Conservation (phyloP, 2,888 invertebrate genomes). For the Acholoe squamosa region DNA sequence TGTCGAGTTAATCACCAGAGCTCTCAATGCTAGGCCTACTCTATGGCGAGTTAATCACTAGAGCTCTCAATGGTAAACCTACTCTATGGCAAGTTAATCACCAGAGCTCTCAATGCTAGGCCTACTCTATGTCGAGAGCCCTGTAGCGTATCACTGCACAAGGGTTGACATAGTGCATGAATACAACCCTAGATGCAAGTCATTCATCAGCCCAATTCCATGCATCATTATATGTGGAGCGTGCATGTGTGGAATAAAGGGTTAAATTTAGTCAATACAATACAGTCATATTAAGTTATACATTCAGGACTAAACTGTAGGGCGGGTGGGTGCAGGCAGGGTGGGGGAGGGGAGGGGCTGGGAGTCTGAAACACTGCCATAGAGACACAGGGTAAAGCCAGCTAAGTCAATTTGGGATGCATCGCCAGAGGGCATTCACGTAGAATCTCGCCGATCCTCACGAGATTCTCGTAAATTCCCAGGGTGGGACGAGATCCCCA, state of each 20-base stretch:
- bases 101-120: too few species aligned
- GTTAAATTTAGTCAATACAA: neutral
- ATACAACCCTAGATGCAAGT: too few species aligned
- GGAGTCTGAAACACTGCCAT: neutral
- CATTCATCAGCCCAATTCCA: too few species aligned
- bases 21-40: too few species aligned
- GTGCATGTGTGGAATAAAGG: neutral
- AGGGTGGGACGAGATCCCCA: slow-evolving; percentile 13
- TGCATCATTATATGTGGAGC: neutral
- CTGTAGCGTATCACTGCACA: too few species aligned
- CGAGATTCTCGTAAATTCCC: neutral
- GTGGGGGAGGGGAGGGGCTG: neutral
- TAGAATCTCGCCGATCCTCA: neutral
- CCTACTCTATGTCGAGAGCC: too few species aligned
- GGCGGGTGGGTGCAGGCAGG: slow-evolving; percentile 6
- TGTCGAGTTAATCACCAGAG: too few species aligned
- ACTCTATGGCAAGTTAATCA: too few species aligned
- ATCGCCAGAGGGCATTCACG: neutral
- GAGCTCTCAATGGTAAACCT: too few species aligned
- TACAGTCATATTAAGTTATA: neutral
- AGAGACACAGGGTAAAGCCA: neutral
- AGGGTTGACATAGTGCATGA: too few species aligned
- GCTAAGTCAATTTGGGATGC: slow-evolving; percentile 17
- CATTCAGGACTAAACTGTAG: neutral
- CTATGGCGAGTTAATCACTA: too few species aligned